These are phyloP conservation scores for Pemphigus obesinymphae DNA, from an alignment of 1,140 invertebrate species.

Conservation along the genomic window DNA sequence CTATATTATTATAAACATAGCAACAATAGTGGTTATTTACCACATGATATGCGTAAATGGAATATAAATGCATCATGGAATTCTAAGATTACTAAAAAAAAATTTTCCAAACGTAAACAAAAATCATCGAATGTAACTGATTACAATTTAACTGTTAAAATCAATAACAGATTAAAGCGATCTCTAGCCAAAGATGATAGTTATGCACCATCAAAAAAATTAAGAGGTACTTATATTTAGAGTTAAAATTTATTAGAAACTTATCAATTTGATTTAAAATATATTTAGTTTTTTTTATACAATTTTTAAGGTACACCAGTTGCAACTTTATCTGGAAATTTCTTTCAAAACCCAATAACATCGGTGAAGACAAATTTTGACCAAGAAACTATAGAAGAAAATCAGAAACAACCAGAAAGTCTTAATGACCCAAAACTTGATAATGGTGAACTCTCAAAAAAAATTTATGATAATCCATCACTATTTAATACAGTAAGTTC, in stretches of 20 bases:
- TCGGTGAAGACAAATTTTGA: slow-evolving; percentile 22
- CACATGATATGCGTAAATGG: slow-evolving; percentile 72
- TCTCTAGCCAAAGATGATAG: slow-evolving; percentile 47
- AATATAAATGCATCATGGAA: slow-evolving; percentile 77
- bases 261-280: background rate
- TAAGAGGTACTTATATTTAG: slow-evolving; percentile 61
- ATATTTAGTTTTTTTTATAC: slow-evolving; percentile 57
- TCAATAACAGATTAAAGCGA: slow-evolving; percentile 54
- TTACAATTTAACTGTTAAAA: too few species aligned
- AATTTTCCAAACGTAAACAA: slow-evolving; percentile 64
- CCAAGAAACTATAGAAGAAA: slow-evolving; percentile 40
- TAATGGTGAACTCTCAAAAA: slow-evolving; percentile 69
- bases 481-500: slow-evolving; percentile 80
- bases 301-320: slow-evolving; percentile 43
- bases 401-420: slow-evolving; percentile 32
- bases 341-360: background rate
- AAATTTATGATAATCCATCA: slow-evolving; percentile 90
- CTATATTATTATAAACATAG: too few species aligned
- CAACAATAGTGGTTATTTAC: slow-evolving; percentile 71
- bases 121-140: slow-evolving; percentile 47
- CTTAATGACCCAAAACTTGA: slow-evolving; percentile 44
- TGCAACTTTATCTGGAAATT: background rate
- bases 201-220: slow-evolving; percentile 56
- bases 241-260: background rate
- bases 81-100: slow-evolving; percentile 73